Percentiles rank a stretch among this genome's conserved stretches.
phyloP scores from a whole-genome alignment of 1,140 invertebrate species.

The Micrasema longulum region DNA sequence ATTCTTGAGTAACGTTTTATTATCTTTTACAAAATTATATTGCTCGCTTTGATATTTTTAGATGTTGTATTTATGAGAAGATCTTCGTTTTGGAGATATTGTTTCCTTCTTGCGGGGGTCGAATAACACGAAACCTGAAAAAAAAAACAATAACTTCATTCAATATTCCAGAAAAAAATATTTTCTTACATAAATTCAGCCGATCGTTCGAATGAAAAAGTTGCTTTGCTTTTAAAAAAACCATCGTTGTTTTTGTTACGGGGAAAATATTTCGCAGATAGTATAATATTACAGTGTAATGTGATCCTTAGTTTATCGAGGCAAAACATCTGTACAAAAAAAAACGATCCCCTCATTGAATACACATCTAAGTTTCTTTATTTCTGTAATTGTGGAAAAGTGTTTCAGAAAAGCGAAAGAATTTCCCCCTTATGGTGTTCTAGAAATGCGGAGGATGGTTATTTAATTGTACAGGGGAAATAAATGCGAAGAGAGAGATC shows the following conservation, averaged over 20 bases:
- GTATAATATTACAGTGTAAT: too few species aligned
- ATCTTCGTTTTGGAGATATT: not conserved
- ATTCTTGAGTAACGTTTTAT: constrained; percentile 30
- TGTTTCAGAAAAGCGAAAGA: constrained; percentile 1
- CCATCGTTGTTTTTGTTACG: too few species aligned
- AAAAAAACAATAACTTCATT: not conserved
- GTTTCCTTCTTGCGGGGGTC: not conserved
- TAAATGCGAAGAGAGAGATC: not conserved
- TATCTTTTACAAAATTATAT: constrained; percentile 26
- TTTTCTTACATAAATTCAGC: too few species aligned
- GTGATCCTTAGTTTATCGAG: too few species aligned
- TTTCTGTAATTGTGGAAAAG: not conserved
- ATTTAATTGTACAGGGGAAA: too few species aligned
- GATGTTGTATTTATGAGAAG: constrained; percentile 16
- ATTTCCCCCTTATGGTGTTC: not conserved
- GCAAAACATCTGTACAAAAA: too few species aligned
- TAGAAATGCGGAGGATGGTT: too few species aligned
- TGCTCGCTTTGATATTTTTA: constrained; percentile 13
- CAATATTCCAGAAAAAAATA: not conserved
- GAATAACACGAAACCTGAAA: constrained; percentile 6
- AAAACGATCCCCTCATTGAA: too few species aligned
- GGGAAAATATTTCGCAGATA: too few species aligned
- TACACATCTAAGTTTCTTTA: too few species aligned
- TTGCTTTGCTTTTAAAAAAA: too few species aligned
- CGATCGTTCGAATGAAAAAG: too few species aligned